Percentiles rank a stretch among this genome's conserved stretches.
These are phyloP conservation scores for Agrotis puta DNA, from an alignment of 2,888 invertebrate species.

Conservation along the genomic window DNA sequence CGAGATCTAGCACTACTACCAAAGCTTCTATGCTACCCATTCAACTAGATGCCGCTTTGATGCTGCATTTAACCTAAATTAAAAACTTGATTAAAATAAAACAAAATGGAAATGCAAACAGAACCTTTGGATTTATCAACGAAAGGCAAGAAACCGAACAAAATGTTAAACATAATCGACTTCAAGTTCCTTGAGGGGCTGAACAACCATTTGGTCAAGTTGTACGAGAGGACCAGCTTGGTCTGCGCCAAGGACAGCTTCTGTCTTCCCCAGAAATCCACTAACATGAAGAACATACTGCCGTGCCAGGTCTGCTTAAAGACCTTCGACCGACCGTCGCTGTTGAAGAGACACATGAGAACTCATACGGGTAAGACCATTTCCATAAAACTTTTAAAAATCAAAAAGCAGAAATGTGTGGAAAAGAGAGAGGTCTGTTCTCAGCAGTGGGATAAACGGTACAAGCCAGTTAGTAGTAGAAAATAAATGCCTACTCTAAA, in stretches of 20 bases:
- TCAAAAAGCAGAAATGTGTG: too few species aligned
- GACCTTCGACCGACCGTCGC: constrained; percentile 93
- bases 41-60: neutral
- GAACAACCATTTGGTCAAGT: constrained; percentile 83
- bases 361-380: constrained; percentile 92
- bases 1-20: neutral
- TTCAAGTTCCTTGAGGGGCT: constrained; percentile 84
- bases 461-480: too few species aligned
- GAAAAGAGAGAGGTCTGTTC: too few species aligned
- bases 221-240: constrained; percentile 83
- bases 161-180: constrained; percentile 80
- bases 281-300: constrained; percentile 79
- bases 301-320: constrained; percentile 93
- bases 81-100: neutral
- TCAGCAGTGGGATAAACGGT: too few species aligned
- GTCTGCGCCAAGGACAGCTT: constrained; percentile 69
- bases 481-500: too few species aligned
- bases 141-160: constrained; percentile 71
- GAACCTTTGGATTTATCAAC: constrained; percentile 86
- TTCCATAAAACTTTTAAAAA: neutral
- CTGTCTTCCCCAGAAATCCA: constrained; percentile 64
- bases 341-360: constrained; percentile 92
- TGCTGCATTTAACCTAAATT: neutral
- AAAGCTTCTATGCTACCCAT: neutral
- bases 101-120: constrained; percentile 80